Evolutionary conservation across 2,113 vertebrate genomes (phyloP), one percentile per base, ranked within the genome.

Genomic region (Alectura lathami): DNA sequence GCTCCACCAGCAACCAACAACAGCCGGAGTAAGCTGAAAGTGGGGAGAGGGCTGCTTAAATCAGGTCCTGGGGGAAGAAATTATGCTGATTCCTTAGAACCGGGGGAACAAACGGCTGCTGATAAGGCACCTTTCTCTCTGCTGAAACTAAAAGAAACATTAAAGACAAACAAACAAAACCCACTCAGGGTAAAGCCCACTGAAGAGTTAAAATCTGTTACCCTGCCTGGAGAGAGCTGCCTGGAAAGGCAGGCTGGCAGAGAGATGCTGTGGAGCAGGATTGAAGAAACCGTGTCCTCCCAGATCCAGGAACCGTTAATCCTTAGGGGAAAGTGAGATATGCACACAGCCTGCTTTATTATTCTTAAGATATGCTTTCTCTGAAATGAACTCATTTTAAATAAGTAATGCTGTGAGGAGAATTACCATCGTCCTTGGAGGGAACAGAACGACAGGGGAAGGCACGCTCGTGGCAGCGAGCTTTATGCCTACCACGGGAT

Each of bases 341-440:
- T 70, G 81, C 72, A 62, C 59, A 74, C 54, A 83, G 75, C 38
- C 79, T 91, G 72, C 54, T 94, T 91, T 93, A 83, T 75, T 86
- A 83, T 86, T 90, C 74, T 78, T 83, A 69, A 86, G 59, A 83
- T 70, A 73, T 8, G 54, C 67, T 88, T 91, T 90, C 64, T 74
- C 83, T 78, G 76, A 91, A 93, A 90, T 92, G 17, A 80, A 80
- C 86, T 94, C 21, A 34, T 63, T 94, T 80, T 86, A 94, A 86
- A 93, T 74, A 93, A 92, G 83, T 81, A 92, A 92, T 74, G 76
- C 60, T 93, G 57, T 11, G 36, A 85, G 50, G 27, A 86, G 40
- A 89, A 56, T 78, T 63, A 54, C 66, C 57, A 53, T 23, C 18
- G 42, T 69, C 83, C 72, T 63, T 54, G 56, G 64, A 83, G 68